phyloP scores from a whole-genome alignment of 2,113 vertebrate species.

The Benitochromis conjunctus region DNA sequence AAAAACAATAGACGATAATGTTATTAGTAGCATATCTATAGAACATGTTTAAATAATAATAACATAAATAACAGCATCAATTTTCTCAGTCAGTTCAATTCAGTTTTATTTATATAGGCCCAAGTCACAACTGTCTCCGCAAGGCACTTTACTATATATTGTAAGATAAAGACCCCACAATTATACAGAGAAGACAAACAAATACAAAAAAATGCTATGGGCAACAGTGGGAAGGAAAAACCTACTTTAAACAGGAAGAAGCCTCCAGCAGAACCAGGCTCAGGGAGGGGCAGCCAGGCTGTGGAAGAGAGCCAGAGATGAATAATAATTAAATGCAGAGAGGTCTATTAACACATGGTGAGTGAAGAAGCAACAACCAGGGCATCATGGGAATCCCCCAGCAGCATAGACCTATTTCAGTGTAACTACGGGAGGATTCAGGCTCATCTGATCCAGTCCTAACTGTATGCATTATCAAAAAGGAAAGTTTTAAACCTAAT shows the following conservation, averaged over 20 bases:
- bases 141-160: not conserved
- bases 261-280: accelerated
- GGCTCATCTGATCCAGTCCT: not conserved
- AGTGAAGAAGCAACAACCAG: not conserved
- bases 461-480: not conserved
- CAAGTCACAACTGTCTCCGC: not conserved
- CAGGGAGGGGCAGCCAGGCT: not conserved
- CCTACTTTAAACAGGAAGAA: not conserved
- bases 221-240: not conserved
- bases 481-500: not conserved
- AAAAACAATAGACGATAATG: not conserved
- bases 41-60: not conserved
- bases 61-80: not conserved
- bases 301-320: not conserved
- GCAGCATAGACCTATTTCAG: not conserved
- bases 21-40: not conserved
- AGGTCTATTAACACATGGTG: not conserved
- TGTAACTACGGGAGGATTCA: not conserved
- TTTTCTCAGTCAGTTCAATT: not conserved
- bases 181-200: not conserved
- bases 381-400: not conserved
- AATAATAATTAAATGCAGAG: not conserved
- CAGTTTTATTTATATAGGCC: not conserved
- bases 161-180: not conserved
- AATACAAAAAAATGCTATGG: accelerated